Conservation (phyloP, 2,888 invertebrate genomes). For the Gnatocerus cornutus region DNA sequence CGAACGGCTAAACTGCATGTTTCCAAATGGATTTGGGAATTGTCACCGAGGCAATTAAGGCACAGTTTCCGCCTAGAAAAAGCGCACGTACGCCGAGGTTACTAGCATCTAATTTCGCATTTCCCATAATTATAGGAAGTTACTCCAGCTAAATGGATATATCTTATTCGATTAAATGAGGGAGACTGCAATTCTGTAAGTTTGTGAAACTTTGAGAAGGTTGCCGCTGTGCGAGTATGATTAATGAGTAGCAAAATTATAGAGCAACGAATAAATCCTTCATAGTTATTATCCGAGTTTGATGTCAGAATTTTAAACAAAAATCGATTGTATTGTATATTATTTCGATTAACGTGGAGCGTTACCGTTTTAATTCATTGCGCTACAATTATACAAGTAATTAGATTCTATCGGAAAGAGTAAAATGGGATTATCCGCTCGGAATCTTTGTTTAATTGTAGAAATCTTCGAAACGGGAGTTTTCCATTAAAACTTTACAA, state of each 20-base stretch:
- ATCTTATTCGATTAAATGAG: conserved; percentile 32
- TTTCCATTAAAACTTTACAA: conserved; percentile 4
- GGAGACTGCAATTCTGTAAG: conserved; percentile 7
- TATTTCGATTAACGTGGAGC: not conserved
- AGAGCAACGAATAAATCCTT: conserved; percentile 10
- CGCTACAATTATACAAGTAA: too few relatives aligned
- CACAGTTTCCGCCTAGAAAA: conserved; percentile 3
- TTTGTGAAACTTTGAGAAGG: conserved; percentile 16
- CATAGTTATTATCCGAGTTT: not conserved
- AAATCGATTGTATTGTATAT: not conserved
- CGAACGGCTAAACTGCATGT: too few relatives aligned
- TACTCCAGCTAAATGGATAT: conserved; percentile 13
- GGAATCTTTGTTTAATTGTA: conserved; percentile 1
- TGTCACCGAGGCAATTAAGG: conserved; percentile 27
- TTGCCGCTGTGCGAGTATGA: conserved; percentile 12
- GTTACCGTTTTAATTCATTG: conserved; percentile 17
- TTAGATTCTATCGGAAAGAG: too few relatives aligned
- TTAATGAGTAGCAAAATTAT: conserved; percentile 19
- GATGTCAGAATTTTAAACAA: not conserved
- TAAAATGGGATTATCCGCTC: not conserved
- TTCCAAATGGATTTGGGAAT: conserved; percentile 21
- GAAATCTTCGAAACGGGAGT: not conserved
- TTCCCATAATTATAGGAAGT: conserved; percentile 28
- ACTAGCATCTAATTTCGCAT: conserved; percentile 11
- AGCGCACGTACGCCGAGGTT: not conserved